These are phyloP conservation scores for Rattus norvegicus DNA, from an alignment of 2,113 vertebrate genomes.

Conservation along the genomic window DNA sequence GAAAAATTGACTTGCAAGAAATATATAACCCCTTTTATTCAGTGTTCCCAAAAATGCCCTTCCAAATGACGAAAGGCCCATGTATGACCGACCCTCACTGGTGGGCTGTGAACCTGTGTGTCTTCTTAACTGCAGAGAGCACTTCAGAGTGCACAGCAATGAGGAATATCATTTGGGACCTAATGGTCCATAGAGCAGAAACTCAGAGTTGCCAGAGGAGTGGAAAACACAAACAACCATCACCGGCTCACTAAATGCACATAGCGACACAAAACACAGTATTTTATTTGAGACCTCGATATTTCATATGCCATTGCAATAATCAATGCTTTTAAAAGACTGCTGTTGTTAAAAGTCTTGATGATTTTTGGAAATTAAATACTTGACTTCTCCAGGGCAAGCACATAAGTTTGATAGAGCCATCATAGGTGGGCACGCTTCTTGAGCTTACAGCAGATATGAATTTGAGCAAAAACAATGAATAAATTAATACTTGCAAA, in stretches of 20 bases:
- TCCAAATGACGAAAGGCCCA: background rate
- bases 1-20: background rate
- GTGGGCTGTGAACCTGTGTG: background rate
- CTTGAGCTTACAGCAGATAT: background rate
- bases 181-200: background rate
- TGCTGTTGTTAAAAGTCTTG: background rate
- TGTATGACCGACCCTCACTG: background rate
- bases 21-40: background rate
- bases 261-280: background rate
- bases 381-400: background rate
- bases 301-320: background rate
- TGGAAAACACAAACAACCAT: background rate
- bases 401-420: conserved; percentile 21
- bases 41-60: background rate
- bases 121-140: background rate
- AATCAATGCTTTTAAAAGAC: background rate
- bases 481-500: conserved; percentile 41
- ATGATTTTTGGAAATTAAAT: conserved; percentile 48
- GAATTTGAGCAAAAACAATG: background rate
- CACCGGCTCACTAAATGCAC: background rate
- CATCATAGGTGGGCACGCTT: background rate
- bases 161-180: background rate
- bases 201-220: background rate
- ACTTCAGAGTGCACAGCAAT: background rate
- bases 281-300: background rate